A percentile compares a stretch with the other conserved stretches of the same genome.
phyloP scores from a whole-genome alignment of 2,797 vertebrate genomes.

The Oophaga sylvatica region DNA sequence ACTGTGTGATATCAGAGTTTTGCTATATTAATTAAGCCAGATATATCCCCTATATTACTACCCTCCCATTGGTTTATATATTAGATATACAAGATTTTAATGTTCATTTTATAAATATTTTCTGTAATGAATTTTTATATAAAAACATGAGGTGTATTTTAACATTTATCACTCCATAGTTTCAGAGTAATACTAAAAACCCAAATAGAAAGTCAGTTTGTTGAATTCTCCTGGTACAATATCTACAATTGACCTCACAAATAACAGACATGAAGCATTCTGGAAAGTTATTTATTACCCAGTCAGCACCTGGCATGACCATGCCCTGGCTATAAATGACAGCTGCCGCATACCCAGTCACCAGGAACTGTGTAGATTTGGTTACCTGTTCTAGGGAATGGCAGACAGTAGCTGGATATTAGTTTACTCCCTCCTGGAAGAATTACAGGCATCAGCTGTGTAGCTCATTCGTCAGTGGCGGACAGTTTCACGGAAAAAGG shows the following conservation, averaged over 20 bases:
- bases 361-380: slow-evolving; percentile 42
- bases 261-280: background rate
- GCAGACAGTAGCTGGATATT: slow-evolving; percentile 27
- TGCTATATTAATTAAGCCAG: background rate
- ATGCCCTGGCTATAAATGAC: slow-evolving; percentile 22
- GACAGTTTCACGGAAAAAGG: slow-evolving; percentile 32
- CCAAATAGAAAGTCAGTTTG: background rate
- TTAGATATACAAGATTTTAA: background rate
- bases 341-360: slow-evolving; percentile 29
- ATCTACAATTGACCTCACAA: background rate
- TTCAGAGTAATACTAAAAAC: background rate
- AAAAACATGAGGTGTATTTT: background rate
- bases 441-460: slow-evolving; percentile 36
- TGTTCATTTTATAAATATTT: background rate
- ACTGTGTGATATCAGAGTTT: background rate
- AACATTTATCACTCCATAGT: background rate
- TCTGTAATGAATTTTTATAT: background rate
- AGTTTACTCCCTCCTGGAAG: slow-evolving; percentile 9
- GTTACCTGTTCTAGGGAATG: slow-evolving; percentile 44
- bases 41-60: background rate
- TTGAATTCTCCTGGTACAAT: background rate
- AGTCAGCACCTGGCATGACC: slow-evolving; percentile 23
- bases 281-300: slow-evolving; percentile 3
- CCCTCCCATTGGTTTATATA: background rate
- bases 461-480: slow-evolving; percentile 19